Evolutionary conservation across 2,113 vertebrate species (phyloP).

Genomic region (Charina bottae): DNA sequence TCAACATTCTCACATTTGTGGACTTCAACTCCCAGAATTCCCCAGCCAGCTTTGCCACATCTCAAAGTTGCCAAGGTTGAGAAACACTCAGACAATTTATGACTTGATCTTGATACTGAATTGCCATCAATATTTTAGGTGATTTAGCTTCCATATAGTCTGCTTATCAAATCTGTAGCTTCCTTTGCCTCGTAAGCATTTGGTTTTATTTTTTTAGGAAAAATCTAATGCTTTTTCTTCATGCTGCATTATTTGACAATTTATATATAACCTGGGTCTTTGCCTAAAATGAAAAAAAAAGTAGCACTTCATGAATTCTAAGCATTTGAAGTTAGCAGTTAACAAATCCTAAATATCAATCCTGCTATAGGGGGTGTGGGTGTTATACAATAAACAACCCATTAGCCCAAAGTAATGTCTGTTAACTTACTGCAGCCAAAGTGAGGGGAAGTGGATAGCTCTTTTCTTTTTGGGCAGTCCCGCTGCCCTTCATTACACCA

Average conservation of each 20-base stretch:
- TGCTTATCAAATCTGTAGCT: not conserved
- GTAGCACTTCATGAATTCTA: not conserved
- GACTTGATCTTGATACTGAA: not conserved
- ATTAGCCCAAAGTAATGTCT: not conserved
- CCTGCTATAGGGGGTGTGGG: not conserved
- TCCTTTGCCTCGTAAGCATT: not conserved
- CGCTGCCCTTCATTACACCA: not conserved
- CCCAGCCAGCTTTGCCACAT: too few relatives aligned
- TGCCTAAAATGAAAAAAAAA: not conserved
- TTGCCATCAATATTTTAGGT: not conserved
- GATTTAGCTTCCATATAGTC: not conserved
- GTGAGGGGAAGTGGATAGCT: not conserved
- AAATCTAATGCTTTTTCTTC: not conserved
- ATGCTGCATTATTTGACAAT: not conserved
- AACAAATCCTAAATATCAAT: not conserved
- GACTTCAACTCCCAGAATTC: not conserved
- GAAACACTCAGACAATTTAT: not conserved
- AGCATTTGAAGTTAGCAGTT: not conserved
- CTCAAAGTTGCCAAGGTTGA: too few relatives aligned
- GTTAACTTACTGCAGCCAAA: not conserved
- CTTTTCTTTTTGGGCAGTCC: not conserved
- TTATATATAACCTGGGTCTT: not conserved
- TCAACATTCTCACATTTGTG: not conserved
- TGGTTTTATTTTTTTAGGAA: rapidly evolving
- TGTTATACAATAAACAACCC: not conserved